These are phyloP conservation scores for Holacanthus passer DNA, from an alignment of 2,113 vertebrate genomes.

Conservation along the genomic window DNA sequence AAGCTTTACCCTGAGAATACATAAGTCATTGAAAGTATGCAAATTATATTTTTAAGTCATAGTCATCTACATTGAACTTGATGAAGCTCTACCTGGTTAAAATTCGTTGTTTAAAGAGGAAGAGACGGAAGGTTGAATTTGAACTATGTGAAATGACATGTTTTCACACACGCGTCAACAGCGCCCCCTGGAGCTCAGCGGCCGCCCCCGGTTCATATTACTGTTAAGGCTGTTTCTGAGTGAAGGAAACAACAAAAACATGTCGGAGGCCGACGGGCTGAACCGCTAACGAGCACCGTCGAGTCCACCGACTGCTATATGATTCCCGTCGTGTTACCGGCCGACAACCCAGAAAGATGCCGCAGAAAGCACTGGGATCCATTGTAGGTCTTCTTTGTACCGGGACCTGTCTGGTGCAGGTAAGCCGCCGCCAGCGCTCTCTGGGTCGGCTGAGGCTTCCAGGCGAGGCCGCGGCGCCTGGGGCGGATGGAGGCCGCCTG, in stretches of 20 bases:
- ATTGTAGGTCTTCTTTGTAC: constrained; percentile 84
- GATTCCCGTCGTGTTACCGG: constrained; percentile 70
- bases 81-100: too few relatives aligned
- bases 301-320: constrained; percentile 71
- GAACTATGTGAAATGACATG: background rate
- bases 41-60: too few relatives aligned
- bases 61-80: too few relatives aligned
- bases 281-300: constrained; percentile 32
- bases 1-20: too few relatives aligned
- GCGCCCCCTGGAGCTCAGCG: constrained; percentile 52
- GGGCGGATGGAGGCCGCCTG: constrained; percentile 75
- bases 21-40: too few relatives aligned
- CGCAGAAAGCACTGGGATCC: constrained; percentile 84
- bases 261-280: constrained; percentile 55
- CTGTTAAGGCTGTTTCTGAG: constrained; percentile 32
- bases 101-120: too few relatives aligned
- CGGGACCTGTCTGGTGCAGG: constrained; percentile 85
- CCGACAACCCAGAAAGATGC: constrained; percentile 83
- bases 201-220: constrained; percentile 12
- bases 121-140: background rate
- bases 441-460: constrained; percentile 2
- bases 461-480: constrained; percentile 76
- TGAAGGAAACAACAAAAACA: constrained; percentile 75
- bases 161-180: constrained; percentile 13
- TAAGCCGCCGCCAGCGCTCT: constrained; percentile 72